Base-by-base conservation (phyloP, 2,888 invertebrate species). In the Theretra japonica region DNA sequence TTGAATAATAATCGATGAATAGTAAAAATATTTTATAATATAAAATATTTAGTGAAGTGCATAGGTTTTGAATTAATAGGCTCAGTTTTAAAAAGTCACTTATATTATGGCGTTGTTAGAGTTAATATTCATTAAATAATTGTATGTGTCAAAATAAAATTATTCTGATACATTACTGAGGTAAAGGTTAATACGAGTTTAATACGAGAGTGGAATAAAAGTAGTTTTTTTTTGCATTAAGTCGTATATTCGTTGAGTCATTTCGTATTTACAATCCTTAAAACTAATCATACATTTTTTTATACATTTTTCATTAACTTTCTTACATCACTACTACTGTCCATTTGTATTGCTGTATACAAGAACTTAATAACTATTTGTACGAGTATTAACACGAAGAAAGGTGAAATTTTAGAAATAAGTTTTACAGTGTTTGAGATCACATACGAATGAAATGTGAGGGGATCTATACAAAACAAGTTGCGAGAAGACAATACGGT, bases 241-340 rank as follows among this genome's bases (percentile, higher is more conserved):
- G 83, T 85, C 84, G 84, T 91, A 90, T 91, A 92, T 90, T 91
- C 81, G 82, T 86, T 84, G 87, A 80, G 80, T 83, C 82, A 82
- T 85, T 85, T 86, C 83, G 87, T 93, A 93, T 93, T 90, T 93
- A 93, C 93, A 93, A 82, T 83, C 75, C 87, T 91, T 91, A 90
- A 75, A 83, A 79, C 81, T 86, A 86, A 83, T 85, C 79, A 81
- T 86, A 86, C 76, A 76, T 87, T 88, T 89, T 88, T 88, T 88
- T 85, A 82, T 85, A 87, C 83, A 84, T 87, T 88, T 88, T 87
- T 80, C 79, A 75, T 82, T 65, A 65, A 65, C 41, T 65, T 48
- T 23, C 88, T 86, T 88, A 88, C 74, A 80, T 76, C 75, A 75
- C 87, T 91, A 90, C 81, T 90, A 93, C 93, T 93, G 91, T 89